phyloP scores from a whole-genome alignment of 2,888 invertebrate genomes.

The Drosophila aldrichi region DNA sequence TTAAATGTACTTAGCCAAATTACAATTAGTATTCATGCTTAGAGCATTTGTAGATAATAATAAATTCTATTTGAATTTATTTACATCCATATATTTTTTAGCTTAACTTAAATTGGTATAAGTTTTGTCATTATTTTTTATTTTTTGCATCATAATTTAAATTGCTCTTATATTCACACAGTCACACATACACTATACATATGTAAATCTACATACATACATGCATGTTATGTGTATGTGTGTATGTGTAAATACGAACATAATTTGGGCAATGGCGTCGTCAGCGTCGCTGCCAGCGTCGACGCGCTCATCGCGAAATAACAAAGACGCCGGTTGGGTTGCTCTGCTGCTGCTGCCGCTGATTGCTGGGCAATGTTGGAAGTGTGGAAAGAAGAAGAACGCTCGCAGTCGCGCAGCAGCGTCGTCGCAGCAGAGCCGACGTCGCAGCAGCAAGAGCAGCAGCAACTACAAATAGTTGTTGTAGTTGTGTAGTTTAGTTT shows the following conservation, averaged over 20 bases:
- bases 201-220: not conserved
- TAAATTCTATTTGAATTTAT: not conserved
- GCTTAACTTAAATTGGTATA: constrained; percentile 9
- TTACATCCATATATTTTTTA: not conserved
- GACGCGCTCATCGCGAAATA: constrained; percentile 61
- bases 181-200: not conserved
- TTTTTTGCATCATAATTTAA: constrained; percentile 28
- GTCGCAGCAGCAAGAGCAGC: constrained; percentile 49
- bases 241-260: constrained; percentile 34
- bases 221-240: not conserved
- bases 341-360: constrained; percentile 47
- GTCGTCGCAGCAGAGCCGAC: constrained; percentile 30
- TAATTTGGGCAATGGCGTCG: constrained; percentile 70
- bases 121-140: constrained; percentile 2
- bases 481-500: constrained; percentile 75
- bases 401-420: constrained; percentile 48
- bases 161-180: constrained; percentile 36
- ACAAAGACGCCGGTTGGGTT: constrained; percentile 74
- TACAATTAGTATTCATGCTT: too few species aligned
- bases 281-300: constrained; percentile 48
- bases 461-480: constrained; percentile 72
- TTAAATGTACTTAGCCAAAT: too few species aligned
- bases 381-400: constrained; percentile 54
- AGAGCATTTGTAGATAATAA: not conserved
- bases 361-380: constrained; percentile 49